Evolutionary conservation across 2,797 vertebrate species (phyloP).

Genomic region (Echeneis naucrates): DNA sequence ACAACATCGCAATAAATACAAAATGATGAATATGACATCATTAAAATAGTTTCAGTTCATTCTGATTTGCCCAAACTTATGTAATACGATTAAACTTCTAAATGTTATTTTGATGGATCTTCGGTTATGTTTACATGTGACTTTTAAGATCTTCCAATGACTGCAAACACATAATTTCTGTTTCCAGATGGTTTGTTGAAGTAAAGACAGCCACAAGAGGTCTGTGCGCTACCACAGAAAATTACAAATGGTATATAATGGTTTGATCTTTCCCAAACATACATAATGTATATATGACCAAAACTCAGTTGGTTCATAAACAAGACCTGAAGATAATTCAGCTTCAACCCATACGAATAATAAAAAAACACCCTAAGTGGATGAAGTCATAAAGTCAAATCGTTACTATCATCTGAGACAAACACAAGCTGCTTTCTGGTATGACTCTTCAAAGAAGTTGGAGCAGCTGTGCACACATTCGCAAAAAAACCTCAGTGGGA

Average conservation of each 20-base stretch:
- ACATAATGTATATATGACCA: not conserved
- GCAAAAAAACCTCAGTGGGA: not conserved
- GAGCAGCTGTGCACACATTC: not conserved
- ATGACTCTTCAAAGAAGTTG: too few species aligned
- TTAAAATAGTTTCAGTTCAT: conserved; percentile 29
- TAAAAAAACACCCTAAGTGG: not conserved
- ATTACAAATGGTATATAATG: not conserved
- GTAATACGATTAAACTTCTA: conserved; percentile 21
- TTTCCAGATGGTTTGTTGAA: conserved; percentile 9
- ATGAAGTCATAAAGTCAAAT: not conserved
- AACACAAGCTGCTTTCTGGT: not conserved
- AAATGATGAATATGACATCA: not conserved
- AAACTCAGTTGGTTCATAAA: not conserved
- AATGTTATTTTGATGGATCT: not conserved
- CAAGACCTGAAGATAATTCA: not conserved
- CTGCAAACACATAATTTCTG: conserved; percentile 10
- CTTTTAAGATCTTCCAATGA: not conserved
- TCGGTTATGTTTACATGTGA: conserved; percentile 11
- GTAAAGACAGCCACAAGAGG: conserved; percentile 11
- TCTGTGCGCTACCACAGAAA: not conserved
- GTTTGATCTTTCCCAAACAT: not conserved
- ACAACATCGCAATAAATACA: not conserved
- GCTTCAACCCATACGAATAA: not conserved
- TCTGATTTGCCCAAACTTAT: conserved; percentile 17
- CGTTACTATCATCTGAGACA: not conserved